Conservation (phyloP, 2,113 vertebrate species). For the Semnornis frantzii region DNA sequence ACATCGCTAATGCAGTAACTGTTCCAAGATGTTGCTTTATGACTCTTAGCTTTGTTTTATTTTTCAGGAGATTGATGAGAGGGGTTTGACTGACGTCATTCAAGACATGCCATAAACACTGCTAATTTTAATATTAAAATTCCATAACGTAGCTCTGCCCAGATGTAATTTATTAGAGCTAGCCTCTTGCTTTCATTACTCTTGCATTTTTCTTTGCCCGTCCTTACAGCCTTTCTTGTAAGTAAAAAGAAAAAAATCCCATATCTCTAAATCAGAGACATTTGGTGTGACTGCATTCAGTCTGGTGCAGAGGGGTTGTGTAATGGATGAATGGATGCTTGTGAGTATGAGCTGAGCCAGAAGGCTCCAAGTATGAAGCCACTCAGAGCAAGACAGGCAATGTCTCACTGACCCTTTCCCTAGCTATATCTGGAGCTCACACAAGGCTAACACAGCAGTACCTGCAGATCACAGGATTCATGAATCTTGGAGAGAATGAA, state of each 20-base stretch:
- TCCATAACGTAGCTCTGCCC: not conserved
- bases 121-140: slow-evolving; percentile 22
- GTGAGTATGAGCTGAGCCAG: not conserved
- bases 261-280: not conserved
- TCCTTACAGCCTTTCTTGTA: not conserved
- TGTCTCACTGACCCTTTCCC: not conserved
- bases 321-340: not conserved
- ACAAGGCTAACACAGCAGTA: not conserved
- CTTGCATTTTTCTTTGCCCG: not conserved
- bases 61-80: slow-evolving; percentile 8
- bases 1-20: not conserved
- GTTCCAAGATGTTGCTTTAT: slow-evolving; percentile 12
- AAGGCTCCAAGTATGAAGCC: rapidly evolving
- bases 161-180: slow-evolving; percentile 1
- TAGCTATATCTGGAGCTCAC: not conserved
- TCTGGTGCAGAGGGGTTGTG: not conserved
- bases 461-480: not conserved
- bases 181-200: not conserved
- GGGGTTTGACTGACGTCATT: not conserved
- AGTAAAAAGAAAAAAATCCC: not conserved
- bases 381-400: not conserved
- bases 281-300: not conserved
- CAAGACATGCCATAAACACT: not conserved
- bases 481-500: not conserved
- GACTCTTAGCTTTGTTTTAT: not conserved